Base-by-base conservation (phyloP, 2,888 invertebrate genomes). In the Agrochola circellaris region DNA sequence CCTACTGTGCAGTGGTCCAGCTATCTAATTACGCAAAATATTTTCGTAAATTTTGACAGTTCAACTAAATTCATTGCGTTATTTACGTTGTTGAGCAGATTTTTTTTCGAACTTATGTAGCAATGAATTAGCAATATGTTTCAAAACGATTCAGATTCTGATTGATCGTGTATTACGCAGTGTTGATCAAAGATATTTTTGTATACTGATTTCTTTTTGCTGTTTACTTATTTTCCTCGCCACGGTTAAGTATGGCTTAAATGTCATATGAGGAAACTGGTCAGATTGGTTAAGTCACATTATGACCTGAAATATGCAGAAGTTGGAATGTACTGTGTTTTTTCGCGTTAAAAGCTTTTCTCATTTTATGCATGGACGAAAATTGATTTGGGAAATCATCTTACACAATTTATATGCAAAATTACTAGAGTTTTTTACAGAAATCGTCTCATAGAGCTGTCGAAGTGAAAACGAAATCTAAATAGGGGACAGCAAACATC, bases 191-290 rank as follows among this genome's bases (percentile, higher is more conserved):
- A 38, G 0, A 6, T 17, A n/a, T 13, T 61, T 38, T 38, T 0
- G 13, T 23, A 8, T 8, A 23, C 23, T 4, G 7, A 26, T 9
- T 23, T 17, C 0, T 45, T 34, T 34, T 17, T 17, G 15, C 9
- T 42, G 11, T n/a, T 34, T n/a, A 2, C 0, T 20, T 30, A 17
- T 54, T 42, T 42, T 61, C 8, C 13, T 30, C 8, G 4, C 23
- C 20, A 42, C 3, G 3, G 13, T 13, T 58, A n/a, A 30, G n/a
- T 20, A 42, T 2, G 17, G 34, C 42, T 42, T 56, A 70, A 45
- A 45, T 73, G 0, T 23, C 13, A 7, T 51, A 54, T 71, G 74
- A 74, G 71, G 34, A 74, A 78, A 61, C 64, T 71, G 34, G 56
- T 66, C 48, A 9, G 26, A 58, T 48, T 17, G 48, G 20, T 11